A percentile compares a stretch with the other conserved stretches of the same genome.
Evolutionary conservation across 1,140 invertebrate species (phyloP).

Genomic region (Calliopsis andreniformis): DNA sequence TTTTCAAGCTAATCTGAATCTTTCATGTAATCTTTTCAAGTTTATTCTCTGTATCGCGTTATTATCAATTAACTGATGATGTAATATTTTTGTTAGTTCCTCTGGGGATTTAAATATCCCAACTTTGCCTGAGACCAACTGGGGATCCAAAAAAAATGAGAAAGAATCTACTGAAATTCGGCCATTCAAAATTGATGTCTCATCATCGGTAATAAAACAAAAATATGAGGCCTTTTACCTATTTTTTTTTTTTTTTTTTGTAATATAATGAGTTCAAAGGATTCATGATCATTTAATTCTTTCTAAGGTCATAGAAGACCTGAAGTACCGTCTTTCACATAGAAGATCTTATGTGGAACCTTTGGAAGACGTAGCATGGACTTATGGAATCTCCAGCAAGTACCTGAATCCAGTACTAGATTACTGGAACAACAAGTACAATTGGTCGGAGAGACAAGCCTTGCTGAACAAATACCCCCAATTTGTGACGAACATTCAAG

Average conservation of each 20-base stretch:
- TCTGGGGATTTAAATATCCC: conserved; percentile 38
- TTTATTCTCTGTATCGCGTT: too few species aligned
- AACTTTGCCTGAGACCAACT: conserved; percentile 74
- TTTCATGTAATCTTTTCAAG: not conserved
- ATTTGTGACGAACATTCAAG: conserved; percentile 86
- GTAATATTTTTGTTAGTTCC: not conserved
- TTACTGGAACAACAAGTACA: conserved; percentile 88
- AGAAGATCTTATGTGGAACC: conserved; percentile 79
- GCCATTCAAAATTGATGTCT: conserved; percentile 80
- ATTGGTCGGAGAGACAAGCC: conserved; percentile 85
- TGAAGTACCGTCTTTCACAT: conserved; percentile 75
- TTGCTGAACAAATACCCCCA: conserved; percentile 88
- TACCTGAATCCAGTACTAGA: conserved; percentile 84
- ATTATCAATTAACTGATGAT: not conserved
- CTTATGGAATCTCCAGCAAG: conserved; percentile 87
- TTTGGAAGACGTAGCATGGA: conserved; percentile 83
- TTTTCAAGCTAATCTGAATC: not conserved
- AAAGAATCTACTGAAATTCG: conserved; percentile 76
- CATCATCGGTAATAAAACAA: conserved; percentile 21
- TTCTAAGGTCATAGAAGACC: conserved; percentile 75
- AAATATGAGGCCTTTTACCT: too few species aligned
- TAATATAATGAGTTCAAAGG: not conserved
- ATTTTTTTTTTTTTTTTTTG: not conserved
- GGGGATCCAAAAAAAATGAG: conserved; percentile 75
- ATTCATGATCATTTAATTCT: too few species aligned